Evolutionary conservation across 2,113 vertebrate species (phyloP), one percentile per base, ranked within the genome.

Genomic region (Chionodraco myersi): DNA sequence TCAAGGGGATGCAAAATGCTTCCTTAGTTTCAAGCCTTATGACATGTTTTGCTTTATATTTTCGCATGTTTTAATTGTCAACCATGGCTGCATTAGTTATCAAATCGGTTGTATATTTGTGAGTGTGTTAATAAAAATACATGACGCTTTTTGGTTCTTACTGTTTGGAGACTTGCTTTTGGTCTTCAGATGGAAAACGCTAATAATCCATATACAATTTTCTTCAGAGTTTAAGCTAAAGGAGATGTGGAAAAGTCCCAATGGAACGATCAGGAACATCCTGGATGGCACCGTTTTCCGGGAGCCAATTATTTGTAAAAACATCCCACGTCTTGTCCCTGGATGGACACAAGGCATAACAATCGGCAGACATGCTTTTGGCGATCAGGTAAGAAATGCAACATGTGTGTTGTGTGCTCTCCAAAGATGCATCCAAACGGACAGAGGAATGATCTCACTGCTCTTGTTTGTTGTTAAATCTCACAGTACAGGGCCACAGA

Each of bases 201-300:
- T 26, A 8, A 11, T 57, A 4, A 15, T 12, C 4, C 13, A 1
- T 59, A 10, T 51, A 16, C 57, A 54, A 15, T 15, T 9, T 67
- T 18, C n/a, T 34, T 48, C 84, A 97, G 97, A 99, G 86, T 99
- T 99, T 92, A 97, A 97, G 61, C 92, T 99, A 69, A 99, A 99
- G 92, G 98, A 98, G 85, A 99, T 99, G 98, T 99, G 98, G 98
- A 99, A 97, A 86, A 99, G 97, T 84, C 97, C 98, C 6, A 99
- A 99, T 0, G 97, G 98, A 56, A 99, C 97, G n/a, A 98, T 99
- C 93, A 94, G 98, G 71, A 99, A 99, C 94, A 98, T 99, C 86
- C 90, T 99, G 56, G 98, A 97, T 0, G 98, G 98, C 0, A 99
- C 98, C 0, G 98, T 99, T 61, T 99, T 99, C 94, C 95, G 97